Conservation (phyloP, 2,888 invertebrate genomes). For the Tachina lurida region DNA sequence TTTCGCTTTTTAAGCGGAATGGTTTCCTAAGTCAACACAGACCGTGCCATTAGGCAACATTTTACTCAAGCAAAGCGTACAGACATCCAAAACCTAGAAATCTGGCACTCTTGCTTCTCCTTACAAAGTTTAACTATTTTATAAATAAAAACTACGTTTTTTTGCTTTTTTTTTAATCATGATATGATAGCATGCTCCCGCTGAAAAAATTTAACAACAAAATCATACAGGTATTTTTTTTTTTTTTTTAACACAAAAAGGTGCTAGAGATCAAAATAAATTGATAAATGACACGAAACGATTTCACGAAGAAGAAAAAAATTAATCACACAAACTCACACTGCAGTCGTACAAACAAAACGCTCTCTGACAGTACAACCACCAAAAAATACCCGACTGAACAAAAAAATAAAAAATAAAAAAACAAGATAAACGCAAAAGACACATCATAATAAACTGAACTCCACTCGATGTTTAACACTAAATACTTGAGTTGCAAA, state of each 20-base stretch:
- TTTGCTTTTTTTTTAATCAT: conserved; percentile 48
- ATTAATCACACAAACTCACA: conserved; percentile 37
- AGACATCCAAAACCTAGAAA: too few relatives aligned
- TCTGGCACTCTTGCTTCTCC: not conserved
- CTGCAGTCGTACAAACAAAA: not conserved
- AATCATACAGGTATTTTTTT: conserved; percentile 48
- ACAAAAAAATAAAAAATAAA: not conserved
- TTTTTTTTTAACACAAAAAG: conserved; percentile 45
- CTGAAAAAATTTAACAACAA: conserved; percentile 7
- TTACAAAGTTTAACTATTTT: conserved; percentile 49
- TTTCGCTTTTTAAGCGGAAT: too few relatives aligned
- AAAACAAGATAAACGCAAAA: conserved; percentile 30
- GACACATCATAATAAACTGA: conserved; percentile 68
- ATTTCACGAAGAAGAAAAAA: conserved; percentile 8
- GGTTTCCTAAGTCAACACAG: too few relatives aligned
- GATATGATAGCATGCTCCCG: conserved; percentile 34
- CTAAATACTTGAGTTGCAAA: conserved; percentile 57
- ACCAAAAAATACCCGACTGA: conserved; percentile 7
- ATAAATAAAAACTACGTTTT: conserved; percentile 47
- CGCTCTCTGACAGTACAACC: conserved; percentile 5
- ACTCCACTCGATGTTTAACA: conserved; percentile 49
- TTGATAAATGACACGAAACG: conserved; percentile 73
- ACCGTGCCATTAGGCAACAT: too few relatives aligned
- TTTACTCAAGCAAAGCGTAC: too few relatives aligned
- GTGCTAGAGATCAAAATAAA: conserved; percentile 72